Evolutionary conservation across 2,888 invertebrate genomes (phyloP).

Genomic region (Gisinianus flammeolus): DNA sequence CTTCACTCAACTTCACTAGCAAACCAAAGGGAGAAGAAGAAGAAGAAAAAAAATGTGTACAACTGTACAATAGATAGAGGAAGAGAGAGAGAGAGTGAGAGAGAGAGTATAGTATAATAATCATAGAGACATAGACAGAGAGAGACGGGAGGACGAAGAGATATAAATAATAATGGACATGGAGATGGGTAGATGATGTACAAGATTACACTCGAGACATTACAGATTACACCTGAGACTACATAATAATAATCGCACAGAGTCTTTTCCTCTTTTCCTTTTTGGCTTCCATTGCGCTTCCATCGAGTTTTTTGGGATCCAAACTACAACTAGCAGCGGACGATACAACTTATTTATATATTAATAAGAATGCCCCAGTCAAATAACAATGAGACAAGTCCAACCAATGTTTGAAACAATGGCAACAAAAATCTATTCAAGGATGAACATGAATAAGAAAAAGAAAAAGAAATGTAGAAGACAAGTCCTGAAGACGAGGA

Average conservation of each 20-base stretch:
- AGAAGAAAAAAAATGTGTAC: background rate
- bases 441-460: slow-evolving; percentile 1
- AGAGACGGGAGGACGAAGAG: background rate
- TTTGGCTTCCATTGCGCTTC: no score
- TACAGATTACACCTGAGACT: no score
- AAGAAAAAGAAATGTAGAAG: background rate
- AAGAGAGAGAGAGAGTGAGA: background rate
- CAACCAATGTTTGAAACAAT: slow-evolving; percentile 41
- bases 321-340: no score
- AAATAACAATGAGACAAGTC: slow-evolving; percentile 42
- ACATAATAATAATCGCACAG: no score
- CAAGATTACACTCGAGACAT: no score
- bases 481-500: background rate
- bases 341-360: background rate
- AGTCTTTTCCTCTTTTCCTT: no score
- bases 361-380: slow-evolving; percentile 26
- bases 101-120: background rate
- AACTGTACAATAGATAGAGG: background rate
- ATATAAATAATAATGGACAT: background rate
- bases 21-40: background rate
- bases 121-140: no score
- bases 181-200: no score
- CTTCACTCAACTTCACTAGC: background rate
- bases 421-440: slow-evolving; percentile 39
- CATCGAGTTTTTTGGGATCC: no score